A percentile compares a stretch with the other conserved stretches of the same genome.
These are phyloP conservation scores for Periophthalmus modestus DNA, from an alignment of 2,113 vertebrate species.

Conservation along the genomic window DNA sequence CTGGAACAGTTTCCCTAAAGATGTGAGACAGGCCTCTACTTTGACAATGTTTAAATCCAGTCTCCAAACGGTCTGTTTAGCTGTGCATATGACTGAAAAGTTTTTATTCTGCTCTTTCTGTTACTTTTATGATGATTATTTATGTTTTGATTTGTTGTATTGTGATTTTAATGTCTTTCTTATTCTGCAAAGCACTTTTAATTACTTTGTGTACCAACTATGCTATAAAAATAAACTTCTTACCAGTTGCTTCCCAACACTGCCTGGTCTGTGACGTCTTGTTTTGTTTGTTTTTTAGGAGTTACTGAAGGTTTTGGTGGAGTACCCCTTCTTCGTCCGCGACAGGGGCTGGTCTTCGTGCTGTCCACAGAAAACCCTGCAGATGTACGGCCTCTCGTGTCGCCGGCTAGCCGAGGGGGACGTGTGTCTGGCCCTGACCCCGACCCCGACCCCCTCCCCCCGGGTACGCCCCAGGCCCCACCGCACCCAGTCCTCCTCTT, in stretches of 20 bases:
- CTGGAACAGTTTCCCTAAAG: no score
- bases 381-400: conserved; percentile 77
- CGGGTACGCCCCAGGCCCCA: conserved; percentile 56
- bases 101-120: no score
- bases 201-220: background rate
- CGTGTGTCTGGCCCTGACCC: conserved; percentile 79
- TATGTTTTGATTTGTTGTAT: no score
- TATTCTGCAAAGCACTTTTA: no score
- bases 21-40: no score
- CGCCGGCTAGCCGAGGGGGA: conserved; percentile 77
- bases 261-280: conserved; percentile 9
- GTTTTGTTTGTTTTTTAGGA: conserved; percentile 59
- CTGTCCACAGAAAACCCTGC: conserved; percentile 74
- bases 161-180: no score
- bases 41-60: no score
- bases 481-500: conserved; percentile 45
- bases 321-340: conserved; percentile 82
- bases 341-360: conserved; percentile 82
- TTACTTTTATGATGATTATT: no score
- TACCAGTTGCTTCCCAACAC: no score
- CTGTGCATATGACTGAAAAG: no score
- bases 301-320: conserved; percentile 80
- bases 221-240: conserved; percentile 10
- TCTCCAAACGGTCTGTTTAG: no score
- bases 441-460: conserved; percentile 53